phyloP scores from a whole-genome alignment of 2,888 invertebrate genomes.

The Campoplex nolae region DNA sequence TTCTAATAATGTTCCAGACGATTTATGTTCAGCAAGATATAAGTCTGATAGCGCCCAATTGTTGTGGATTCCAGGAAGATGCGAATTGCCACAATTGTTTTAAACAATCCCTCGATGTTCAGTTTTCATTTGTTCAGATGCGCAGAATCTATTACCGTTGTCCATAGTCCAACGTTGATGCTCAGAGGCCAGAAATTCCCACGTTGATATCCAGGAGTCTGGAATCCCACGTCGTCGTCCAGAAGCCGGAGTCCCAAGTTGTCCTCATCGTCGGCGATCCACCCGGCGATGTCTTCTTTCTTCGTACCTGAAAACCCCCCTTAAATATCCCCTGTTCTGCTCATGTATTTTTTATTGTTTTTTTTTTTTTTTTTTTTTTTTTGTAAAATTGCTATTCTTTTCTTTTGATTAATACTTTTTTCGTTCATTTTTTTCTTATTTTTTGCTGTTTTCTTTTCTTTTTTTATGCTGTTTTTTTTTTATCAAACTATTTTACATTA shows the following conservation, averaged over 20 bases:
- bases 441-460: constrained; percentile 5
- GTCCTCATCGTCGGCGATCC: too few species aligned
- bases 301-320: constrained; percentile 66
- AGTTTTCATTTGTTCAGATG: not conserved
- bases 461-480: not conserved
- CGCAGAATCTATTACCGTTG: not conserved
- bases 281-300: constrained; percentile 64
- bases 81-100: not conserved
- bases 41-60: too few species aligned
- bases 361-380: not conserved
- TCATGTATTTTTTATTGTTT: constrained; percentile 33
- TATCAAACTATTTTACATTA: not conserved
- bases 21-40: not conserved
- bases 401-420: not conserved
- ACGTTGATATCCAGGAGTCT: not conserved
- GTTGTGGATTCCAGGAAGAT: not conserved
- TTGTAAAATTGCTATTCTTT: not conserved
- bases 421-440: not conserved
- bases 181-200: not conserved
- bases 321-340: constrained; percentile 54
- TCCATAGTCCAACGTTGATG: too few species aligned
- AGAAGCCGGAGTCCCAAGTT: not conserved
- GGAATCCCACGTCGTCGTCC: constrained; percentile 10
- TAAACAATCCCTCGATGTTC: not conserved
- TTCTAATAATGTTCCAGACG: not conserved